phyloP scores from a whole-genome alignment of 2,888 invertebrate species.

The Oxystoma pomonae region DNA sequence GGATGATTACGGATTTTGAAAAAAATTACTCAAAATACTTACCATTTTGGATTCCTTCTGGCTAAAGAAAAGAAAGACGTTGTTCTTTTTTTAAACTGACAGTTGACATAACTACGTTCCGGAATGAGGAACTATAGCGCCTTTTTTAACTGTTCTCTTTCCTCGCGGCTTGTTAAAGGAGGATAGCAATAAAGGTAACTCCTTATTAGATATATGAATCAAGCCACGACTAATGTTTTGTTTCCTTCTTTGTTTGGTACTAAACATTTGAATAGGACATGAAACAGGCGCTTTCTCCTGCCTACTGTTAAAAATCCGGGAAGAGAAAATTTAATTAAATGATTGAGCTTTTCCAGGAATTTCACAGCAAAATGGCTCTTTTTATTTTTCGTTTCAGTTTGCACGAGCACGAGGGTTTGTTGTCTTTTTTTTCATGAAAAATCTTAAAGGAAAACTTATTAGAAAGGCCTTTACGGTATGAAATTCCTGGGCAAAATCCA shows the following conservation, averaged over 20 bases:
- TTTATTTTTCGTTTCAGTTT: no score
- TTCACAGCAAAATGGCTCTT: no score
- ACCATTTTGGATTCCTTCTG: conserved; percentile 13
- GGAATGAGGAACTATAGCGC: not conserved
- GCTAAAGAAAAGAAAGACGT: not conserved
- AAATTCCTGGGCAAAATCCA: no score
- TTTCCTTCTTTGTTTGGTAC: not conserved
- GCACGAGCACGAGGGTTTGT: no score
- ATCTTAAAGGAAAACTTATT: no score
- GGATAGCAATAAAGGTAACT: not conserved
- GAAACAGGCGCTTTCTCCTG: no score
- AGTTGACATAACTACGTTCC: not conserved
- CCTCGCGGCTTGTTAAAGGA: not conserved
- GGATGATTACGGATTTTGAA: conserved; percentile 15
- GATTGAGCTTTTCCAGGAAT: no score
- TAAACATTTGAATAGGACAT: no score
- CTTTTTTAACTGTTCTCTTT: not conserved
- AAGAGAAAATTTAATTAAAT: no score
- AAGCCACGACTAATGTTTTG: not conserved
- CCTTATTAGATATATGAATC: not conserved
- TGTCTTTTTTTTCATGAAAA: no score
- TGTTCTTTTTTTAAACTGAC: not conserved
- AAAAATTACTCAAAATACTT: conserved; percentile 7
- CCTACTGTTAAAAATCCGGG: no score
- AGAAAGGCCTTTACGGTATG: no score